Percentiles rank a stretch among this genome's conserved stretches.
These are phyloP conservation scores for Fistularia tabacaria DNA, from an alignment of 2,797 vertebrate species.

Conservation along the genomic window DNA sequence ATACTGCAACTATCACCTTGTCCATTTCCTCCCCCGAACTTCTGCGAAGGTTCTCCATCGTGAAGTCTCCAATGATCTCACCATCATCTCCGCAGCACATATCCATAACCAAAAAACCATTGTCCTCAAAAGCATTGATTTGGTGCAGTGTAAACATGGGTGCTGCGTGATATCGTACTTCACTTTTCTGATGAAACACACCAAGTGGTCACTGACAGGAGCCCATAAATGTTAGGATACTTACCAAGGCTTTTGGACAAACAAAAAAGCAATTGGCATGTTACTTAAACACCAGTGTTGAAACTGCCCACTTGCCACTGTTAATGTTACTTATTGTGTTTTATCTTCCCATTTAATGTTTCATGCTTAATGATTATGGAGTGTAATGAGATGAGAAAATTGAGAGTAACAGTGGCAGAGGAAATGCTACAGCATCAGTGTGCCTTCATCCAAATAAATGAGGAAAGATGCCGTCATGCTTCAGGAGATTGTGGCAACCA, in stretches of 20 bases:
- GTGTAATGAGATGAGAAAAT: conserved; percentile 65
- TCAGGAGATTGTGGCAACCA: conserved; percentile 41
- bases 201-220: neutral
- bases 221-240: neutral
- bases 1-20: no score
- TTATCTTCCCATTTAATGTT: conserved; percentile 42
- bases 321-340: conserved; percentile 8
- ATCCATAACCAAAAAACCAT: conserved; percentile 85
- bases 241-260: no score
- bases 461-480: conserved; percentile 32
- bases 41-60: conserved; percentile 82
- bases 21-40: conserved; percentile 71
- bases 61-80: conserved; percentile 70
- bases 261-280: no score
- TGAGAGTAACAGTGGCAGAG: conserved; percentile 46
- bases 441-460: conserved; percentile 61
- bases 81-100: conserved; percentile 87
- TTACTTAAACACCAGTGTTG: neutral
- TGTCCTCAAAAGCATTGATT: conserved; percentile 90
- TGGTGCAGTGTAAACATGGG: conserved; percentile 86
- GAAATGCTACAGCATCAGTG: conserved; percentile 49
- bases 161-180: conserved; percentile 69
- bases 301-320: neutral
- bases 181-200: conserved; percentile 68
- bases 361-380: conserved; percentile 48